Evolutionary conservation across 1,140 invertebrate genomes (phyloP), one percentile per base, ranked within the genome.

Genomic region (Drosophila varians): DNA sequence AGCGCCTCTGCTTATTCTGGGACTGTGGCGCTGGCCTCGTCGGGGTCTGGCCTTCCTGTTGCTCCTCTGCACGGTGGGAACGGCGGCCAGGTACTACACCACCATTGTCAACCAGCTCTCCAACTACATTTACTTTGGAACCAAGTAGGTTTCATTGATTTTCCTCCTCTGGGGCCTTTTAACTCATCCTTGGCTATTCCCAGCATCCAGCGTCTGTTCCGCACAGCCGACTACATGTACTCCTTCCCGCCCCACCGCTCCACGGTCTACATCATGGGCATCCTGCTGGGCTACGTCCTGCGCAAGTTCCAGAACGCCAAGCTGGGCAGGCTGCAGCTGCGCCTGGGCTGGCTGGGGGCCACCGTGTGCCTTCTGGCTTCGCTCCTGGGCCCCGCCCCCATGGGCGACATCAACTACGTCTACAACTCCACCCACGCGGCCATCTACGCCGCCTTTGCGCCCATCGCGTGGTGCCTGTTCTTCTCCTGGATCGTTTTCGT

Each of bases 191-290:
- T 18, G 16, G 38, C 12, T 31, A n/a, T 21, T 16, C 75, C 75
- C 76, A 95, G 95, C 47, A 93, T 95, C 31, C 92, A 93, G 68
- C 93, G 94, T 73, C 84, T 96, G 36, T 95, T 95, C 78, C 93
- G 93, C 31, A 95, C 95, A 0, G 95, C 95, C 4, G 94, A 95
- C 90, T 92, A 93, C 23, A 95, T 95, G 71, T 96, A 95, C 77
- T 95, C 94, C 19, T 90, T 95, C 52, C 95, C 95, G 18, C 92
- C 93, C 0, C 94, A 95, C 73, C 91, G 95, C 77, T 91, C 94
- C 2, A 95, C 95, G 1, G 94, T 95, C 12, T 96, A 96, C 72
- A 93, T 95, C 38, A 94, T 95, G 91, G 95, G 95, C 36, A 93
- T 96, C 54, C 92, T 93, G 25, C 66, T 94, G 26, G 95, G 94